Conservation (phyloP, 2,888 invertebrate genomes). For the Escarpia spicata region DNA sequence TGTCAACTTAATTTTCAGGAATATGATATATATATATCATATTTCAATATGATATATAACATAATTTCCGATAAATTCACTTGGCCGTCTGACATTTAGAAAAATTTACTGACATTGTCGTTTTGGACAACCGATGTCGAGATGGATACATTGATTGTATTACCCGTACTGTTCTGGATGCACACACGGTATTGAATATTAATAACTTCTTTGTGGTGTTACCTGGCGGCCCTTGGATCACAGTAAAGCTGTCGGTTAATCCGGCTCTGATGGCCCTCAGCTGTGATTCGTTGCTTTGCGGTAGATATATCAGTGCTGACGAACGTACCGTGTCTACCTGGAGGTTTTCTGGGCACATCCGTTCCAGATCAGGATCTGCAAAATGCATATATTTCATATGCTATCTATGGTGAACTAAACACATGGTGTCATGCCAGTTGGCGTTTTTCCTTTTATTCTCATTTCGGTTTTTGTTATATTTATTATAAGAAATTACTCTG, state of each 20-base stretch:
- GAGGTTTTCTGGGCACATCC: not conserved
- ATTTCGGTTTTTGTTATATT: not conserved
- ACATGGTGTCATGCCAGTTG: not conserved
- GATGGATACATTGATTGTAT: no score
- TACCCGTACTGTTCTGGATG: not conserved
- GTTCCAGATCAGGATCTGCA: not conserved
- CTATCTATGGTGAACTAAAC: not conserved
- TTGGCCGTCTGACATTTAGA: no score
- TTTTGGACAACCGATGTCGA: no score
- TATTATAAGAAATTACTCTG: not conserved
- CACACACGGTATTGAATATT: not conserved
- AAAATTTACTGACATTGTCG: no score
- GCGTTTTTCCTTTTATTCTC: not conserved
- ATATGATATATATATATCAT: no score
- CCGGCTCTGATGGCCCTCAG: constrained; percentile 47
- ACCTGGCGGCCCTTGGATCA: constrained; percentile 53
- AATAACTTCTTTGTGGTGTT: not conserved
- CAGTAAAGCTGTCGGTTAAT: constrained; percentile 50
- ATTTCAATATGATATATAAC: no score
- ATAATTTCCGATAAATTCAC: not conserved
- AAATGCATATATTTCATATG: not conserved
- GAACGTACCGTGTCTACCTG: constrained; percentile 18
- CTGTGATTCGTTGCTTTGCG: constrained; percentile 47
- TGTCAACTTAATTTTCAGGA: no score
- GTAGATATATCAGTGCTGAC: constrained; percentile 25